Conservation (phyloP, 2,797 vertebrate species). For the Leucoraja ocellata region DNA sequence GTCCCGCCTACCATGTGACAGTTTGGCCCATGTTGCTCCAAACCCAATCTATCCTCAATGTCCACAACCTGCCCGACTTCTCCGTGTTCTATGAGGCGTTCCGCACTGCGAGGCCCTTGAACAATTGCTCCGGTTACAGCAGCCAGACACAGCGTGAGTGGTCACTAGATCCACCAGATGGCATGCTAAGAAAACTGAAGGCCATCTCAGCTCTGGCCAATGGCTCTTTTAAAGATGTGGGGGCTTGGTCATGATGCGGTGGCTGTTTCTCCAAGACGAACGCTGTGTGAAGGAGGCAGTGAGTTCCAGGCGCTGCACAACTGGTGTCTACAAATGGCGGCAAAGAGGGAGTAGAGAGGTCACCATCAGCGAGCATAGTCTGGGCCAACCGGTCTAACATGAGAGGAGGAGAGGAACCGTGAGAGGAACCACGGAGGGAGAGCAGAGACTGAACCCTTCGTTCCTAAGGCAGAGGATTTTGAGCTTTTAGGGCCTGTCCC, state of each 20-base stretch:
- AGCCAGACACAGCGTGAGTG: no score
- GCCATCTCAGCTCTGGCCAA: neutral
- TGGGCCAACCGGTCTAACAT: neutral
- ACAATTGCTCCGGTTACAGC: neutral
- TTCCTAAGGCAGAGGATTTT: neutral
- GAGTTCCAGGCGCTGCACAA: neutral
- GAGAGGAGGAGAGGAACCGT: neutral
- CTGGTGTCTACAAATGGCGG: neutral
- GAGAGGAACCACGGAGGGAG: neutral
- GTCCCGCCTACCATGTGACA: no score
- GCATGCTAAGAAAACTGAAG: neutral
- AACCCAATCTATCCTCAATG: no score
- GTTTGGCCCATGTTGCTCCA: no score
- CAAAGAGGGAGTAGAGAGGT: neutral
- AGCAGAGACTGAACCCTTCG: neutral
- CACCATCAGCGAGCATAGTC: neutral
- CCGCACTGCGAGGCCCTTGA: neutral
- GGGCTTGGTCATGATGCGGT: neutral
- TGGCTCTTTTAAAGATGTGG: neutral
- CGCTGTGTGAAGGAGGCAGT: neutral
- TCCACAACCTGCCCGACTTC: no score
- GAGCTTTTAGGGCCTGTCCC: no score
- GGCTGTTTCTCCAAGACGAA: neutral
- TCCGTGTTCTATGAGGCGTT: no score
- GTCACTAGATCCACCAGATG: neutral